Evolutionary conservation across 2,888 invertebrate genomes (phyloP).

Genomic region (Cataglyphis livida): DNA sequence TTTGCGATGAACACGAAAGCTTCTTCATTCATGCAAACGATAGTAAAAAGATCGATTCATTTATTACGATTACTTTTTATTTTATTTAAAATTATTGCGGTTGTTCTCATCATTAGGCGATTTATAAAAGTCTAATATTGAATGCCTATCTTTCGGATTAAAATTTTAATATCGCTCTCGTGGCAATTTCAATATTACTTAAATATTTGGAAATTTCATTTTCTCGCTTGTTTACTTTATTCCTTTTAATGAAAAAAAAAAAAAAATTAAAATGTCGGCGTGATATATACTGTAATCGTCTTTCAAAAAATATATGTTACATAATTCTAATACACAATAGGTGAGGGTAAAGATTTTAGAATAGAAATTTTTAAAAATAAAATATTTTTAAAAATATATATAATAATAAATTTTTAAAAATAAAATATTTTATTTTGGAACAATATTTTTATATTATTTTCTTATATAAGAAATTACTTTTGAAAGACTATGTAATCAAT

Average conservation of each 20-base stretch:
- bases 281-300: slow-evolving; percentile 10
- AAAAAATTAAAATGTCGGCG: not conserved
- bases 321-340: not conserved
- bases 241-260: not conserved
- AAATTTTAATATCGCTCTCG: slow-evolving; percentile 11
- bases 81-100: slow-evolving; percentile 24
- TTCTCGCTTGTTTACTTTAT: not conserved
- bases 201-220: slow-evolving; percentile 10
- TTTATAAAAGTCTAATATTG: slow-evolving; percentile 24
- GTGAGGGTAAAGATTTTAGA: not conserved
- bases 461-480: not conserved
- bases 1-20: slow-evolving; percentile 21
- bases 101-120: not conserved
- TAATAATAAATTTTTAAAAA: too few relatives aligned
- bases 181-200: not conserved
- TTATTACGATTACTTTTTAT: slow-evolving; percentile 5
- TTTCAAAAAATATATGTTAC: slow-evolving; percentile 17
- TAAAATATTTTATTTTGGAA: not conserved
- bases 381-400: not conserved
- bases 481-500: not conserved
- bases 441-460: not conserved
- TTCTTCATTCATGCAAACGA: slow-evolving; percentile 27
- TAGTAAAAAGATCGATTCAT: slow-evolving; percentile 4
- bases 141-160: not conserved
- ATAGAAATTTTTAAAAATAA: not conserved